A percentile compares a stretch with the other conserved stretches of the same genome.
Evolutionary conservation across 1,140 invertebrate genomes (phyloP).

Genomic region (Drosophila tristis): DNA sequence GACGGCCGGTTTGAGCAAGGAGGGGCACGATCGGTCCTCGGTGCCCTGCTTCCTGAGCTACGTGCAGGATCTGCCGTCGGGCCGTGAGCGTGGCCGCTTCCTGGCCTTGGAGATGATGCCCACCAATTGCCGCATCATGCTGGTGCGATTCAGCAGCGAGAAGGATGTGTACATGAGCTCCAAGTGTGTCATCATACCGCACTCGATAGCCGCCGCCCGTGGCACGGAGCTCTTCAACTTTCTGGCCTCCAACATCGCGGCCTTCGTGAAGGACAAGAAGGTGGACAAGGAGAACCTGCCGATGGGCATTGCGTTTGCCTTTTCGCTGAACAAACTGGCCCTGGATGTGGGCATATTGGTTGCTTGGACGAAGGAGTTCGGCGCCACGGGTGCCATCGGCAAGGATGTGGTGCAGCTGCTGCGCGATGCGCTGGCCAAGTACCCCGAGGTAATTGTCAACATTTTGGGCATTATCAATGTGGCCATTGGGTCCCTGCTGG

Average conservation of each 20-base stretch:
- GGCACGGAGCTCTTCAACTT: slow-evolving; percentile 96
- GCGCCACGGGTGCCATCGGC: slow-evolving; percentile 84
- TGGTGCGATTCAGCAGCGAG: slow-evolving; percentile 94
- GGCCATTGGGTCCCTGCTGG: slow-evolving; percentile 95
- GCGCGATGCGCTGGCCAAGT: slow-evolving; percentile 89
- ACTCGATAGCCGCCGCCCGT: slow-evolving; percentile 95
- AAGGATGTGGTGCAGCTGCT: slow-evolving; percentile 94
- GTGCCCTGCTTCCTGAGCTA: slow-evolving; percentile 98
- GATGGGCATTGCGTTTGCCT: slow-evolving; percentile 99
- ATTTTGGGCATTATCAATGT: slow-evolving; percentile 98
- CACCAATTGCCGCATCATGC: slow-evolving; percentile 98
- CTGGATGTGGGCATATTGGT: slow-evolving; percentile 94
- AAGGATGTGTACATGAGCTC: slow-evolving; percentile 95
- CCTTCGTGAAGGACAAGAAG: slow-evolving; percentile 94
- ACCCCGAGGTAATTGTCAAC: slow-evolving; percentile 87
- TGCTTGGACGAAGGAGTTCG: slow-evolving; percentile 90
- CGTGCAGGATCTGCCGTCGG: slow-evolving; percentile 97
- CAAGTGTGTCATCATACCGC: slow-evolving; percentile 97
- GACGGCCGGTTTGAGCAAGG: slow-evolving; percentile 90
- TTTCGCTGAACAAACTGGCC: slow-evolving; percentile 95
- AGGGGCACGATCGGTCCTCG: slow-evolving; percentile 90
- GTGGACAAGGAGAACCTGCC: slow-evolving; percentile 86
- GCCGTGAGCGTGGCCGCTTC: slow-evolving; percentile 97
- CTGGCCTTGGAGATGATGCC: slow-evolving; percentile 98
- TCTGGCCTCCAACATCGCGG: slow-evolving; percentile 96